Evolutionary conservation across 2,888 invertebrate species (phyloP), one percentile per base, ranked within the genome.

Genomic region (Lapara coniferarum): DNA sequence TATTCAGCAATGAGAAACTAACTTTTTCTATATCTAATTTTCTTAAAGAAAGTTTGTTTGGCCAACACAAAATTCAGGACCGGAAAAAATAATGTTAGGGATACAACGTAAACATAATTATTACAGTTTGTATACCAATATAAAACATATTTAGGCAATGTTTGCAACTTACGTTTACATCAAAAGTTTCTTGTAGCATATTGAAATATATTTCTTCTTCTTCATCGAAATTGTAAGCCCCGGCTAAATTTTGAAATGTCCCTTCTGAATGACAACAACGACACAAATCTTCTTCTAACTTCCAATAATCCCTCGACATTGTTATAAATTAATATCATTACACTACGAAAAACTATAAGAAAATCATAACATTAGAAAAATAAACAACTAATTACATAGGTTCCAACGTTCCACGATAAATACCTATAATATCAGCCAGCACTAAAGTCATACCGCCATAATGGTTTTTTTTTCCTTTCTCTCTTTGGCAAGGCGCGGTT

Each of bases 241-340:
- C 83, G 5, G 83, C 77, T 67, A 92, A 80, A 72, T 85, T 86
- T 70, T 80, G 83, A 73, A 87, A 90, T 13, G 77, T 71, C 12
- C 92, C 92, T 71, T 90, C 88, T 6, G 85, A 79, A 68, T 88
- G 90, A 80, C 92, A 92, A 74, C 92, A 92, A 10, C 92, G 84
- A 74, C 92, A 92, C 68, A 92, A 78, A 72, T 88, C 84, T 16
- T 83, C 85, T 59, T 89, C 89, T 16, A 89, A 66, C 72, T 83
- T 85, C 83, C 85, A 88, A 52, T 66, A 75, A 73, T 80, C 77
- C n/a, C 75, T 69, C 70, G 87, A 77, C 89, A 89, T 89, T 78
- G 81, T 85, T 66, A 70, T 3, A 52, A 66, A 70, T 71, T 66
- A 44, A 49, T 71, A 66, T 71, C 70, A 70, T 59, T 66, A 59